Base-by-base conservation (phyloP, 2,113 vertebrate genomes). In the Larimichthys polyactis region DNA sequence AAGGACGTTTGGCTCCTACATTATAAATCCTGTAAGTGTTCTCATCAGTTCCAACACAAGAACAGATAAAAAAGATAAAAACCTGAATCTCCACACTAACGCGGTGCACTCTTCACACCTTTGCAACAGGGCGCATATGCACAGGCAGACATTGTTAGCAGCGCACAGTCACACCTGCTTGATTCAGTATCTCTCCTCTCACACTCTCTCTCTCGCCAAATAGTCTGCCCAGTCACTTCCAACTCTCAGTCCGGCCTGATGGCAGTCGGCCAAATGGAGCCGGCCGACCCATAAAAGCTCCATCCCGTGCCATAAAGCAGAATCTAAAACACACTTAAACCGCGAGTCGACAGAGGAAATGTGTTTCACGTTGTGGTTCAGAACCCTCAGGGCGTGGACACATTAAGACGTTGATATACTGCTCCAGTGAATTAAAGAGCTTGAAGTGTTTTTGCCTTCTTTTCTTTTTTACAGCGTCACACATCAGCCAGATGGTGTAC, bases 321-420 rank as follows among this genome's bases (percentile, higher is more conserved):
- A 74, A 58, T 84, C 84, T 91, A 91, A 93, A 94, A 91, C 84
- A 85, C 89, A 91, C 78, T 92, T 86, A 87, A 87, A 84, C 71
- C 63, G 16, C 9, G 16, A 89, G 84, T 69, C 48, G 72, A 75
- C 88, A 80, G 84, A 74, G 82, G 79, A 78, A 87, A 87, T 89
- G 85, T 92, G 90, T 87, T 91, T 89, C 78, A 82, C 54, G 73
- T 27, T 17, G 46, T 1, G 54, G 79, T 78, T 85, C 78, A 65
- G 71, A 78, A 71, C 83, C 83, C 69, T 66, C 20, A 1, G 88
- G 85, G 75, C 16, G 69, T 64, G 54, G 79, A 79, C 29, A 43
- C 79, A 83, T 88, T 88, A 87, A 58, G 75, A 66, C 48, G 3
- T 1, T 89, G 75, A 91, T 81, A 48, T 81, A 87, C 57, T 20